Base-by-base conservation (phyloP, 2,113 vertebrate genomes). In the Upupa epops region DNA sequence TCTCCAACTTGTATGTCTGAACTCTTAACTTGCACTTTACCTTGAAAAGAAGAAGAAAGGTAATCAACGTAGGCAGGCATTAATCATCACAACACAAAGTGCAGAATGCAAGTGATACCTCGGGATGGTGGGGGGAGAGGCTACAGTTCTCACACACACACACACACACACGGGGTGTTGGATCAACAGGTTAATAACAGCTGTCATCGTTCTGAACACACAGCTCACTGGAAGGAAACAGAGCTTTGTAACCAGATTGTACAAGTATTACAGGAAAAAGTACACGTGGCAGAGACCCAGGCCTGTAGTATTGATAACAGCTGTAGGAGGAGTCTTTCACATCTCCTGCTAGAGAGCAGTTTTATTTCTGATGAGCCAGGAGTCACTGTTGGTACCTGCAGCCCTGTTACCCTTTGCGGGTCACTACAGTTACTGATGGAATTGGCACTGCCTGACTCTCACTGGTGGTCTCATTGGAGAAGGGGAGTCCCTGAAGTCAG, bases 1-100 rank as follows among this genome's bases (percentile, higher is more conserved):
- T 99, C 99, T 97, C 99, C 99, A 88, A 99, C 99, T 97, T 99
- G 99, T 92, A 99, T 99, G 97, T 99, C 99, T 95, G 99, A 99
- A 97, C 99, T 99, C 97, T 99, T 99, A 93, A 99, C 98, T 97
- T 99, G 98, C 88, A 99, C 97, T 98, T 99, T 99, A 96, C 99
- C 99, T 99, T 96, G 65, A 91, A 97, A 26, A 60, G 24, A 40
- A 97, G 18, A 92, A 97, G 87, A 95, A 91, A 95, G 46, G 51
- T n/a, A 95, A 92, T 97, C 92, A 97, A 92, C 56, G 86, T 73
- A 89, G 52, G 81, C 70, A 96, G 90, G 91, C 45, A 93, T 61
- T 2, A 93, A 51, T 59, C 75, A 94, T 60, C 96, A 70, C 52
- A 94, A 55, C 54, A 94, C 40, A 92, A 88, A 76, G 20, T 11